Conservation (phyloP, 2,797 vertebrate species). For the Hippoglossus hippoglossus region DNA sequence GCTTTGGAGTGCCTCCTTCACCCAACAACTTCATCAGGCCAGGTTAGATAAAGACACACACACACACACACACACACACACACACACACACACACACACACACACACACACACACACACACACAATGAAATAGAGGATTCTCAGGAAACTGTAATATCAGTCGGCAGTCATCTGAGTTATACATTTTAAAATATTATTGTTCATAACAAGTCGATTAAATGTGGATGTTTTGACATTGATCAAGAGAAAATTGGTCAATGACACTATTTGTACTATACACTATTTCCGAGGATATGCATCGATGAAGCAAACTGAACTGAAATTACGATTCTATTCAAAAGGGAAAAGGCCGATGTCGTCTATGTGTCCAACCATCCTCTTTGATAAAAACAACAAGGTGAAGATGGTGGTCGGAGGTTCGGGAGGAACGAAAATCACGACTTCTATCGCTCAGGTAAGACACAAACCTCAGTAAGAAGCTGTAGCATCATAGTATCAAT, state of each 20-base stretch:
- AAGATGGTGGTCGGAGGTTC: constrained; percentile 94
- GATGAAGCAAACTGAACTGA: too few relatives aligned
- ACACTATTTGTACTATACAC: background rate
- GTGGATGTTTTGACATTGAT: too few relatives aligned
- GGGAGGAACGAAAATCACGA: constrained; percentile 95
- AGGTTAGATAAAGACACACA: constrained; percentile 75
- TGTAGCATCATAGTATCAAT: background rate
- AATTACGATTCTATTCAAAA: constrained; percentile 56
- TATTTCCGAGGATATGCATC: background rate
- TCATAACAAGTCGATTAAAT: too few relatives aligned
- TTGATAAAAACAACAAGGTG: constrained; percentile 86
- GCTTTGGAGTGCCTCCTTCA: constrained; percentile 91
- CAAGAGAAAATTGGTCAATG: too few relatives aligned
- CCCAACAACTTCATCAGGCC: constrained; percentile 93
- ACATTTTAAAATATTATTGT: too few relatives aligned
- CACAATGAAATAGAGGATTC: too few relatives aligned
- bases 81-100: background rate
- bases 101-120: background rate
- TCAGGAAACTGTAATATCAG: background rate
- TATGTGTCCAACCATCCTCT: constrained; percentile 92
- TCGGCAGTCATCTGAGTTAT: too few relatives aligned
- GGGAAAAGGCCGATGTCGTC: constrained; percentile 96
- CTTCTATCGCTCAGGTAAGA: constrained; percentile 88
- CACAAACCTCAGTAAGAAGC: too few relatives aligned
- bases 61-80: background rate